Conservation (phyloP, 2,888 invertebrate species). For the Sarcophaga subvicina region DNA sequence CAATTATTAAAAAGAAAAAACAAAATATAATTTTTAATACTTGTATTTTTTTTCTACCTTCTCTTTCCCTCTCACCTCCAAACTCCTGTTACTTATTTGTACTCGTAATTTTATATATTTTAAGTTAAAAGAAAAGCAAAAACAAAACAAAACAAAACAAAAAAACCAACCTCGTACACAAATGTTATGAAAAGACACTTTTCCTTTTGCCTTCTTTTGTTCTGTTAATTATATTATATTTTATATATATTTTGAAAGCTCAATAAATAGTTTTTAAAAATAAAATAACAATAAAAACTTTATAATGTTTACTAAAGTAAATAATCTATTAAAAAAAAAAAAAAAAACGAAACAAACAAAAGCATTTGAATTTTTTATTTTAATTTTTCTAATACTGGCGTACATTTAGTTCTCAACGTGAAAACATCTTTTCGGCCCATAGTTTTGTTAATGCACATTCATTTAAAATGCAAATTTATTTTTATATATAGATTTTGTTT, state of each 20-base stretch:
- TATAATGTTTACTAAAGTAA: slow-evolving; percentile 42
- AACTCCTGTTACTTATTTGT: slow-evolving; percentile 56
- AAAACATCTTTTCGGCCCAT: too few relatives aligned
- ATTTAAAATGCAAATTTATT: too few relatives aligned
- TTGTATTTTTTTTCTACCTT: slow-evolving; percentile 2
- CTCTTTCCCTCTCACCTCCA: background rate
- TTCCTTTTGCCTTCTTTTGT: slow-evolving; percentile 39
- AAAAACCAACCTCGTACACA: background rate
- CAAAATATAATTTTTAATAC: slow-evolving; percentile 3
- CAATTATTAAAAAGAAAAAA: slow-evolving; percentile 6
- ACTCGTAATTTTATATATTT: slow-evolving; percentile 30
- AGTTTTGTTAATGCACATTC: too few relatives aligned
- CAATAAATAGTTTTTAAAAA: slow-evolving; percentile 34
- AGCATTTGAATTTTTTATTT: too few relatives aligned
- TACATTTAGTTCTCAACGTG: too few relatives aligned
- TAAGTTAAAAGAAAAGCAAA: slow-evolving; percentile 42
- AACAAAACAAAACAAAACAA: background rate
- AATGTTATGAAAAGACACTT: slow-evolving; percentile 50
- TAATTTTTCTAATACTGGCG: too few relatives aligned
- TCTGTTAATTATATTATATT: slow-evolving; percentile 50
- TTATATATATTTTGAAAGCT: slow-evolving; percentile 33
- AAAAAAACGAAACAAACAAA: background rate
- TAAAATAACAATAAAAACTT: background rate
- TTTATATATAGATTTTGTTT: too few relatives aligned
- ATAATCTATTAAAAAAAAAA: slow-evolving; percentile 23